Conservation (phyloP, 2,797 vertebrate genomes). For the Eulemur mongoz region DNA sequence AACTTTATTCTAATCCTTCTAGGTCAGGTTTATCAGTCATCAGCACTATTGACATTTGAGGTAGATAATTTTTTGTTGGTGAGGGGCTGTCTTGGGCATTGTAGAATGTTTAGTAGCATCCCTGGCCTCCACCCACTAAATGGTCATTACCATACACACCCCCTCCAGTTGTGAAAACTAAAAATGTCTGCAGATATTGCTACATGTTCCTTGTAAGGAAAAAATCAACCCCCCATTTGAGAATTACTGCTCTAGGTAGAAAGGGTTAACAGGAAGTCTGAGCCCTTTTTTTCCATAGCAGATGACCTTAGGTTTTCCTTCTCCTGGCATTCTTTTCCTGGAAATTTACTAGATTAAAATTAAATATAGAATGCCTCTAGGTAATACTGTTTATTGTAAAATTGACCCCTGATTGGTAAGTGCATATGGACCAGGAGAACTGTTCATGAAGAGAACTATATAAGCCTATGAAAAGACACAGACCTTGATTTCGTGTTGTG, state of each 20-base stretch:
- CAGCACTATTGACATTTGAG: background rate
- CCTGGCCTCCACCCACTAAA: background rate
- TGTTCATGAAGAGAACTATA: background rate
- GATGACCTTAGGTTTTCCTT: slow-evolving; percentile 11
- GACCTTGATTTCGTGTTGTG: background rate
- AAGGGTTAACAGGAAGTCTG: background rate
- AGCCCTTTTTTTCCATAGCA: background rate
- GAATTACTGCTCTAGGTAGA: background rate
- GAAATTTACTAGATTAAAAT: background rate
- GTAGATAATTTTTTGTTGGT: background rate
- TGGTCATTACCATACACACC: background rate
- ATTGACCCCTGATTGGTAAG: background rate
- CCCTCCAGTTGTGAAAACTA: background rate
- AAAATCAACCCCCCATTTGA: background rate
- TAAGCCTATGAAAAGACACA: background rate
- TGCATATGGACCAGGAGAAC: slow-evolving; percentile 10
- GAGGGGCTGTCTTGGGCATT: background rate
- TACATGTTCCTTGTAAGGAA: background rate
- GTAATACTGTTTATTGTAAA: background rate
- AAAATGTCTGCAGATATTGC: background rate
- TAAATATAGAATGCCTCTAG: slow-evolving; percentile 4
- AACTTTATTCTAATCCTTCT: background rate
- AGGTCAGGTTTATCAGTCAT: slow-evolving; percentile 39
- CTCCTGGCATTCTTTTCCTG: background rate
- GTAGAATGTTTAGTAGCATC: background rate